Evolutionary conservation across 2,888 invertebrate species (phyloP), one percentile per base, ranked within the genome.

Genomic region (Zygaena filipendulae): DNA sequence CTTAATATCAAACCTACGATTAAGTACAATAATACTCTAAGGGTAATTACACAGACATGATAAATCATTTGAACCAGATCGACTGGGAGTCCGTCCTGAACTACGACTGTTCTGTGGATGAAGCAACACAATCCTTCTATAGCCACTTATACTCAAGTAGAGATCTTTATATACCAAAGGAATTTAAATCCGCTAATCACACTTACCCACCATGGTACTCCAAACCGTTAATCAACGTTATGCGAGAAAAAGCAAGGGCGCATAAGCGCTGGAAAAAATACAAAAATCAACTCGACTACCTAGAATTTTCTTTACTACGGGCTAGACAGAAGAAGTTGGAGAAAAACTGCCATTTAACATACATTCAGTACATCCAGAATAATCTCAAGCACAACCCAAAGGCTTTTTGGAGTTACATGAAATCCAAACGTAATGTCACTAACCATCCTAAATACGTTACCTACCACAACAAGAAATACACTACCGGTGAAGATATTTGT

Each of bases 131-230:
- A n/a, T n/a, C n/a, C n/a, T n/a, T n/a, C n/a, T n/a, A n/a, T n/a
- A n/a, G n/a, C n/a, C n/a, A n/a, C n/a, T n/a, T n/a, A n/a, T n/a
- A n/a, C n/a, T n/a, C n/a, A n/a, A n/a, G n/a, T n/a, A n/a, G n/a
- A n/a, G n/a, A n/a, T n/a, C n/a, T n/a, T n/a, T n/a, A n/a, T n/a
- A n/a, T n/a, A n/a, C n/a, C n/a, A n/a, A n/a, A n/a, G n/a, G n/a
- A n/a, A n/a, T n/a, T n/a, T n/a, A n/a, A n/a, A n/a, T n/a, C n/a
- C n/a, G n/a, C n/a, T n/a, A n/a, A n/a, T n/a, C n/a, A n/a, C n/a
- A n/a, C n/a, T n/a, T n/a, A n/a, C n/a, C 27, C 31, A 4, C n/a
- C 12, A 2, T 31, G 31, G 27, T 31, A 31, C 13, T 13, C 13
- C 7, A 26, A 23, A 8, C 13, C 31, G 11, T 12, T 31, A 11